Percentiles rank a stretch among this genome's conserved stretches.
Evolutionary conservation across 1,140 invertebrate species (phyloP).

Genomic region (Dendrolimus punctatus): DNA sequence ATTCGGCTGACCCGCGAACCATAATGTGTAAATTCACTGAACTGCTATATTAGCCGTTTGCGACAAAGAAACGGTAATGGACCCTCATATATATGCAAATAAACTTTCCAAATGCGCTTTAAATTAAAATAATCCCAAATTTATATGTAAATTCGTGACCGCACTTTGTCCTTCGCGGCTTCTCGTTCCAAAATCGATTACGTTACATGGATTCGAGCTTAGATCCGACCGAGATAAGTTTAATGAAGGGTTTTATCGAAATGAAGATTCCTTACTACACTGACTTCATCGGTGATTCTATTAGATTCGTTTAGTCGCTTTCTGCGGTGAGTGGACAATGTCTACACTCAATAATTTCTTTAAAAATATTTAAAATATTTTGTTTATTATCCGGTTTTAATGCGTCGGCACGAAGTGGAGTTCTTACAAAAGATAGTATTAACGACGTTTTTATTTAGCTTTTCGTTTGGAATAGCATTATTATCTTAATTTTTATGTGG

Average conservation of each 20-base stretch:
- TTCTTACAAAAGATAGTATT: conserved; percentile 27
- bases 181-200: conserved; percentile 66
- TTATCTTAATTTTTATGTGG: conserved; percentile 53
- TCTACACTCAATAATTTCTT: no score
- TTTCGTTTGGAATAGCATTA: conserved; percentile 26
- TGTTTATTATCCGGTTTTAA: conserved; percentile 24
- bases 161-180: conserved; percentile 64
- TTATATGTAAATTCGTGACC: conserved; percentile 68
- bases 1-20: neutral
- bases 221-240: conserved; percentile 61
- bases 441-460: conserved; percentile 28
- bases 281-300: conserved; percentile 51
- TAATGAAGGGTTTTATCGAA: conserved; percentile 60
- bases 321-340: no score
- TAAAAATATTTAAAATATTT: conserved; percentile 5
- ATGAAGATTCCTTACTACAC: conserved; percentile 50
- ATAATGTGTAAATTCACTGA: conserved; percentile 41
- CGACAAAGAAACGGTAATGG: conserved; percentile 59
- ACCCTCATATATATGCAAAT: conserved; percentile 64
- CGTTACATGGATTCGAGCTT: conserved; percentile 56
- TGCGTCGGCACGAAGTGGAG: conserved; percentile 24
- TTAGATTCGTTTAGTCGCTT: conserved; percentile 2
- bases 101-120: conserved; percentile 62
- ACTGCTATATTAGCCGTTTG: conserved; percentile 44
- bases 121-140: conserved; percentile 70